Evolutionary conservation across 2,888 invertebrate genomes (phyloP), one percentile per base, ranked within the genome.

Genomic region (Anaspis maculata): DNA sequence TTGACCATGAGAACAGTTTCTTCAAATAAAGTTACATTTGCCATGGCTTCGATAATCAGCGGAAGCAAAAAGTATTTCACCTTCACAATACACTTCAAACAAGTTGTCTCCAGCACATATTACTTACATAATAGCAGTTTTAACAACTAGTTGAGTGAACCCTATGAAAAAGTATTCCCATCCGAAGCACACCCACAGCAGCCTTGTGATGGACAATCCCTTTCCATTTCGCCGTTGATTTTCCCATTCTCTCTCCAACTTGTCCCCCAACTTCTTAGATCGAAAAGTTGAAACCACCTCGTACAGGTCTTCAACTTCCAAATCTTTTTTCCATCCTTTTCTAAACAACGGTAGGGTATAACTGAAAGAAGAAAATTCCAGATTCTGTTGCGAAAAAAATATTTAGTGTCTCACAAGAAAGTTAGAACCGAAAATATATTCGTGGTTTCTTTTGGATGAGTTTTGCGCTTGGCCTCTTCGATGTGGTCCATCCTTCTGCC

Each of bases 301-400:
- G 46, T 72, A 76, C 11, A 78, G 54, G 49, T 78, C 77, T 22
- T 70, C 64, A 19, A 73, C 70, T 50, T 74, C 73, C 22, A 83
- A 69, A 45, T 80, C 78, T 11, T 74, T 68, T 33, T 66, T 72
- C 44, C 72, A 73, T 3, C 81, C 82, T 35, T 75, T 69, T 57
- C 71, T 73, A 51, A 83, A 81, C 4, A 74, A 72, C 43, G 74
- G 73, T 31, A 76, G 60, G 1, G 79, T 71, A 76, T 79, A 83
- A 57, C 82, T 82, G 59, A 34, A 10, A 24, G 4, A 24, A 6
- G 19, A 19, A 9, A 19, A 42, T 23, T 64, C 66, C 3, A 71
- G 59, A 1, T 9, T n/a, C 11, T 25, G 70, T 9, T 5, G 10
- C 25, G 11, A 25, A 28, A 28, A 28, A 11, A 15, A 19, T n/a